phyloP scores from a whole-genome alignment of 2,888 invertebrate species.

The Keiferia lycopersicella region DNA sequence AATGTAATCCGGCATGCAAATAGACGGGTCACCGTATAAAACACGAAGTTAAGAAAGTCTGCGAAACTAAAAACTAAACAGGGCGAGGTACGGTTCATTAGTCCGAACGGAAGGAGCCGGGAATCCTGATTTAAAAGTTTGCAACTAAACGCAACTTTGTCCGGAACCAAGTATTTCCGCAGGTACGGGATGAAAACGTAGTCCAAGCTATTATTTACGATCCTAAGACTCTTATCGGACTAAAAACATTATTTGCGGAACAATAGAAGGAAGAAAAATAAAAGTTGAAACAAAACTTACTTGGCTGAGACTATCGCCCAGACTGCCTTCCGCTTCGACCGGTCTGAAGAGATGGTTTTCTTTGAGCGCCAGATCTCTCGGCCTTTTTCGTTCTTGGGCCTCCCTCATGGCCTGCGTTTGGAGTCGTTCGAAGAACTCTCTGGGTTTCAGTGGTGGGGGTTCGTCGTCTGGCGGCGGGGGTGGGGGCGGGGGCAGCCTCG shows the following conservation, averaged over 20 bases:
- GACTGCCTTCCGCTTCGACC: conserved; percentile 69
- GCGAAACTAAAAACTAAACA: conserved; percentile 55
- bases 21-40: conserved; percentile 43
- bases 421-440: conserved; percentile 78
- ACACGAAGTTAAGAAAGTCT: conserved; percentile 51
- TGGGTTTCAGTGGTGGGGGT: conserved; percentile 78
- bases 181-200: conserved; percentile 25
- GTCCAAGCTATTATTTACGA: conserved; percentile 17
- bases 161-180: conserved; percentile 20
- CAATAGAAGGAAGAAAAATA: conserved; percentile 9
- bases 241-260: conserved; percentile 11
- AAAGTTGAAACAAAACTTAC: conserved; percentile 46
- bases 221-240: conserved; percentile 3
- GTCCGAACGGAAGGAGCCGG: conserved; percentile 42
- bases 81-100: conserved; percentile 61
- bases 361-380: conserved; percentile 55
- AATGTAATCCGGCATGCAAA: conserved; percentile 58
- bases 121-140: conserved; percentile 49
- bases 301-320: conserved; percentile 78
- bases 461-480: conserved; percentile 74
- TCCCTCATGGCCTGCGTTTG: conserved; percentile 77
- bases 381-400: conserved; percentile 62
- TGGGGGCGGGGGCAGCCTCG: conserved; percentile 70
- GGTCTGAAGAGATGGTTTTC: conserved; percentile 64
- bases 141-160: conserved; percentile 32